Base-by-base conservation (phyloP, 1,140 invertebrate species). In the Bathynomus jamesi region DNA sequence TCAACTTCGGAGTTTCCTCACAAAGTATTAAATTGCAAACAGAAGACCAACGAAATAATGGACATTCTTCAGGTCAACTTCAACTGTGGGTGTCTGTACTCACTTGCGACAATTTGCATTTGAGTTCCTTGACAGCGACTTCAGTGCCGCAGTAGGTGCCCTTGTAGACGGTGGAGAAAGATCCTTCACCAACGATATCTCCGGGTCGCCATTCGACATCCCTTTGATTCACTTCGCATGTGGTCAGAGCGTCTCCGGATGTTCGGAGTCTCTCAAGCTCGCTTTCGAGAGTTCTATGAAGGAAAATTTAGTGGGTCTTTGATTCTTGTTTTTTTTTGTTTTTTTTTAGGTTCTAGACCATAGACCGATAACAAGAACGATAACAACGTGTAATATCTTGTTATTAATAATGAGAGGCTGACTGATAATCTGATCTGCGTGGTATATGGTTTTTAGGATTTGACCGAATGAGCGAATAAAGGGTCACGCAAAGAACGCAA, bases 121-220 rank as follows among this genome's bases (percentile, higher is more conserved):
- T 76, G 31, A 76, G 72, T 46, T 76, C 75, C 66, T 76, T 76
- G 27, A 76, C 72, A 5, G 75, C 75, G 28, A 76, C 75, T 28
- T 76, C 75, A 1, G 70, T 76, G 21, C 71, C 75, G 27, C 75
- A 76, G 40, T 71, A 76, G 21, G 66, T 25, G 25, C 75, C 75
- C 61, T 65, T 29, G 71, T 76, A 76, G 8, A 76, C 75, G 5
- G 75, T 76, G 17, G 75, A 76, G 65, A 76, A 76, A 30, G 75
- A 76, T 0, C 75, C 75, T 67, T 76, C 75, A 1, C 75, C 75
- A 53, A 76, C 71, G 11, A 76, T 72, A 53, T 76, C 70, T 7
- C 69, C 72, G 10, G 75, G 75, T 17, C 75, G 61, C 75, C 75
- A 76, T 61, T 76, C 75, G 11, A 76, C 72, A 10, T 74, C 75